Base-by-base conservation (phyloP, 2,888 invertebrate genomes). In the Ferdinandea cuprea region DNA sequence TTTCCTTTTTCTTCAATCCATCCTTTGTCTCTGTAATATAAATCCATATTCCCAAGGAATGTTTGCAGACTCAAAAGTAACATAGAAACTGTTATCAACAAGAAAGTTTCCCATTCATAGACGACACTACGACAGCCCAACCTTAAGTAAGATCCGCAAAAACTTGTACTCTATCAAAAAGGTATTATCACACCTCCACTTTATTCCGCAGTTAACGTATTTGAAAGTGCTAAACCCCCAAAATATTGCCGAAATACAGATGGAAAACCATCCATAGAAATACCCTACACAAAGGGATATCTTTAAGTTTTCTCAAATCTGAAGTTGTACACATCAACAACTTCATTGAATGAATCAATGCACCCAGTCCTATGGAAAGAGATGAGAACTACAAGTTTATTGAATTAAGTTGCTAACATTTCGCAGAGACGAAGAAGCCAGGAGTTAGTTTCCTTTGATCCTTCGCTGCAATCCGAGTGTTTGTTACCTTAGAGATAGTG, bases 321-420 rank as follows among this genome's bases (percentile, higher is more conserved):
- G 37, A 56, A 32, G 13, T 44, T 63, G 40, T 65, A 61, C 61
- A 58, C 61, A 80, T 74, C 74, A 74, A 74, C 71, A 71, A 77
- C 50, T 81, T 56, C 48, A 71, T 71, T 77, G 48, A 71, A 76
- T 81, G 54, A 76, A 71, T 76, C 76, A 76, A 63, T 74, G 74
- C 58, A 37, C 44, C 58, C 19, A 3, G n/a, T 44, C 13, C 40
- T 40, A 6, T 40, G 25, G 17, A 17, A 37, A 17, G n/a, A 9
- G 8, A 11, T 3, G 19, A 13, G 15, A 28, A 21, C 0, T 1
- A 11, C 21, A 78, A 59, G 76, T 76, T 71, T 81, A 81, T 76
- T 71, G 76, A 81, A 81, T 81, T 72, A 81, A 76, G 77, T 76
- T 81, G 69, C 71, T 65, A 59, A 65, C 58, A 69, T 80, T 69